phyloP scores from a whole-genome alignment of 2,888 invertebrate species.

The Patella ulyssiponensis region DNA sequence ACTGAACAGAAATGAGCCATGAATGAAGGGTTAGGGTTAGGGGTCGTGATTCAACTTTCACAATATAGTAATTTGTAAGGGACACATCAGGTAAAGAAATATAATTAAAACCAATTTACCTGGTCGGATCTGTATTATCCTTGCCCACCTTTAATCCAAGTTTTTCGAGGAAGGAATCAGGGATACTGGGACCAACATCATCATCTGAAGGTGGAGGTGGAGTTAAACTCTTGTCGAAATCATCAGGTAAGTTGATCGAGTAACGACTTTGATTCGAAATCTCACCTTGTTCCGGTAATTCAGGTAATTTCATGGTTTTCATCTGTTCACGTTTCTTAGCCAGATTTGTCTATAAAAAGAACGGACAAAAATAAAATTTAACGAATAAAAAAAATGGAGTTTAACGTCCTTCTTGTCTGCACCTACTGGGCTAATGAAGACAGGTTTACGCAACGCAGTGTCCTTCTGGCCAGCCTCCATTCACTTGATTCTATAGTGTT shows the following conservation, averaged over 20 bases:
- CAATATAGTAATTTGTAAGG: no score
- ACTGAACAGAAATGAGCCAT: no score
- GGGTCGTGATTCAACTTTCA: no score
- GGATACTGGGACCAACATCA: constrained; percentile 54
- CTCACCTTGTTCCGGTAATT: constrained; percentile 56
- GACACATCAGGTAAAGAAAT: no score
- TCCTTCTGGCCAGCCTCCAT: no score
- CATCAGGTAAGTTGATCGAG: neutral
- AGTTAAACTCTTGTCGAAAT: constrained; percentile 2
- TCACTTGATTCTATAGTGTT: no score
- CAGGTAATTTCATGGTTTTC: constrained; percentile 59
- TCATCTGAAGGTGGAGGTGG: constrained; percentile 36
- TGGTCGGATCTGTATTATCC: neutral
- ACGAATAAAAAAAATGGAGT: no score
- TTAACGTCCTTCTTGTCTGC: no score
- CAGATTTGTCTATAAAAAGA: constrained; percentile 58
- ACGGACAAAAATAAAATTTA: neutral
- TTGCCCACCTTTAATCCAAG: constrained; percentile 44
- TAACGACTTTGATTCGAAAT: constrained; percentile 22
- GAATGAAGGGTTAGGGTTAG: no score
- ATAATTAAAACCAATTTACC: no score
- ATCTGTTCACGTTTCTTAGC: constrained; percentile 59
- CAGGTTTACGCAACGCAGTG: no score
- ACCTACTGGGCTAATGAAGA: no score
- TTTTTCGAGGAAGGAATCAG: constrained; percentile 51